Evolutionary conservation across 2,888 invertebrate species (phyloP).

Genomic region (Endotricha flammealis): DNA sequence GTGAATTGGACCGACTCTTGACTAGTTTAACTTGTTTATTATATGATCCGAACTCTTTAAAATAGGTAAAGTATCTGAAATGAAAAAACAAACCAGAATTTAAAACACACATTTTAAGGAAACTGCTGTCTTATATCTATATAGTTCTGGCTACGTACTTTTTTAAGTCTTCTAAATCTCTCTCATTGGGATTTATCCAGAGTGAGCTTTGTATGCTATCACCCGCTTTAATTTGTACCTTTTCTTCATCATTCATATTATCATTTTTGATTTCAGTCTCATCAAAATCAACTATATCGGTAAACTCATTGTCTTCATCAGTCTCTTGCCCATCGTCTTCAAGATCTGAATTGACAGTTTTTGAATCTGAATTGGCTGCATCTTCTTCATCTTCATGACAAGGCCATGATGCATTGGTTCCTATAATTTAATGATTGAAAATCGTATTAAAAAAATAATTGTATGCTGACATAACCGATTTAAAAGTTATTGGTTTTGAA

Average conservation of each 20-base stretch:
- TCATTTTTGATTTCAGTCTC: conserved; percentile 51
- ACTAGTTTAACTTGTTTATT: conserved; percentile 66
- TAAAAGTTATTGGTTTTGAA: too few relatives aligned
- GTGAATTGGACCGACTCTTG: conserved; percentile 66
- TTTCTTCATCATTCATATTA: conserved; percentile 36
- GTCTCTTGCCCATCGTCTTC: conserved; percentile 57
- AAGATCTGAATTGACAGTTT: conserved; percentile 59
- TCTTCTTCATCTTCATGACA: conserved; percentile 71
- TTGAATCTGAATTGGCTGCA: conserved; percentile 62
- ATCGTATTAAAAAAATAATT: too few relatives aligned
- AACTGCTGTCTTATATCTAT: too few relatives aligned
- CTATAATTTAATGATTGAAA: conserved; percentile 34
- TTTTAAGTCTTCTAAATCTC: conserved; percentile 76
- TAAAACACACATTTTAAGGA: too few relatives aligned
- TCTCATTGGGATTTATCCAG: conserved; percentile 69
- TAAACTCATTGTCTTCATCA: conserved; percentile 60
- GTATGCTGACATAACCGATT: too few relatives aligned
- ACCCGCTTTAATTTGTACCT: conserved; percentile 40
- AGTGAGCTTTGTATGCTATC: conserved; percentile 59
- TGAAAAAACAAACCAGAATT: too few relatives aligned
- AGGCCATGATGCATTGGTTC: conserved; percentile 65
- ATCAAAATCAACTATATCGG: conserved; percentile 58
- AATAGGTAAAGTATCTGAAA: conserved; percentile 75
- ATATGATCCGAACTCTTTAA: conserved; percentile 74
- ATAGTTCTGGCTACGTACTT: conserved; percentile 53